Evolutionary conservation across 2,797 vertebrate genomes (phyloP), one percentile per base, ranked within the genome.

Genomic region (Sebastiscus albofasciatus): DNA sequence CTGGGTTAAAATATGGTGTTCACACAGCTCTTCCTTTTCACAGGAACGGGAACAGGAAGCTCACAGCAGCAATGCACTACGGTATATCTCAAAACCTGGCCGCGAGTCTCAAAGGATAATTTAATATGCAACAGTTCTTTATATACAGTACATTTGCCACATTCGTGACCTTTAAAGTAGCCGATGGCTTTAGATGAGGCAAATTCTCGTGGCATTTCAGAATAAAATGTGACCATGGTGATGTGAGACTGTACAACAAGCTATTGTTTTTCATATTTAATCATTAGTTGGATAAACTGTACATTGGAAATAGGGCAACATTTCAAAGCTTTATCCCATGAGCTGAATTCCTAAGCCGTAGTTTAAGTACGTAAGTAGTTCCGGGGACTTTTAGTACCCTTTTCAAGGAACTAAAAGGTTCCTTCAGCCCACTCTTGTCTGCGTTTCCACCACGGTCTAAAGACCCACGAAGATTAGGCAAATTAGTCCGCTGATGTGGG

Each of bases 1-100:
- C 84, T 72, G 71, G 71, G 89, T 76, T 82, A 83, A 86, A 80
- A 85, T 64, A 81, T 13, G 36, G 69, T 83, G 77, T 85, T 91
- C 75, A 87, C 79, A 64, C 77, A 14, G 61, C 71, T 84, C 74
- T 73, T 84, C 56, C 80, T 80, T 82, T 86, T 75, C 79, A 69
- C 69, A 56, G 58, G 75, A 88, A 85, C 68, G 26, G 46, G 87
- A 83, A 82, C 60, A 70, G 72, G 54, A 79, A 83, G 58, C 72
- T 79, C 62, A 27, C 24, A 69, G 70, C 79, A 33, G 33, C 79
- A 34, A 12, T 11, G 36, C 65, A 33, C 34, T 16, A 56, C n/a
- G n/a, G 33, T 6, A 22, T 36, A 33, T 73, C 65, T 80, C 33
- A 56, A 60, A 86, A 61, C 46, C 27, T 27, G 20, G 29, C n/a